These are phyloP conservation scores for Achroia grisella DNA, from an alignment of 1,140 invertebrate species.

Conservation along the genomic window DNA sequence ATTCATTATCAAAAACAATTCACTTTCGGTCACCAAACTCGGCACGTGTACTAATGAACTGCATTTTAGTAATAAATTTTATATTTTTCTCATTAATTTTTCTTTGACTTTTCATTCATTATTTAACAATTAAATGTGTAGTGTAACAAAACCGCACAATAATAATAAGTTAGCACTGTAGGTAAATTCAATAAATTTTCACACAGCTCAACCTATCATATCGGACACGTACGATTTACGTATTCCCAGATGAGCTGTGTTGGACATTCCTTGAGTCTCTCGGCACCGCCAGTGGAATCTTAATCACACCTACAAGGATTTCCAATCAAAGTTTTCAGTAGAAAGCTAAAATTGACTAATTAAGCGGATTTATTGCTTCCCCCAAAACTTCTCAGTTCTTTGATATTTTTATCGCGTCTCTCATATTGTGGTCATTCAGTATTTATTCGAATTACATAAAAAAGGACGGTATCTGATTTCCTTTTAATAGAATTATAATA, in stretches of 20 bases:
- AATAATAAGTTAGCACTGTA: too few relatives aligned
- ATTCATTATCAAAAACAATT: too few relatives aligned
- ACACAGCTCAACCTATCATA: too few relatives aligned
- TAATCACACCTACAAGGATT: conserved; percentile 21
- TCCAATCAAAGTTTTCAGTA: conserved; percentile 53
- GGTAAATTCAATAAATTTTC: too few relatives aligned
- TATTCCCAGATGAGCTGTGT: conserved; percentile 4
- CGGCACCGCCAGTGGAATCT: conserved; percentile 12
- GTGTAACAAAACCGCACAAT: too few relatives aligned
- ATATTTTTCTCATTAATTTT: too few relatives aligned
- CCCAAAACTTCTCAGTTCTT: conserved; percentile 23
- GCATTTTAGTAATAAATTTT: too few relatives aligned
- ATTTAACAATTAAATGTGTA: too few relatives aligned
- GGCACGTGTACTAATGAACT: too few relatives aligned
- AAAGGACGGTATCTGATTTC: conserved; percentile 4
- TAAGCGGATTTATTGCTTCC: conserved; percentile 66
- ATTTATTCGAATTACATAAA: conserved; percentile 37
- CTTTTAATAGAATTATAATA: background rate
- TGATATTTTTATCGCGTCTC: conserved; percentile 44
- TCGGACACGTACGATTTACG: conserved; percentile 9
- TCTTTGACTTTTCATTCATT: too few relatives aligned
- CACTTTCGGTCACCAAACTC: too few relatives aligned
- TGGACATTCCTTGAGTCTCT: background rate
- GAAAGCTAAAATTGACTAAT: conserved; percentile 64
- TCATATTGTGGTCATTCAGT: conserved; percentile 48